Conservation (phyloP, 2,888 invertebrate species). For the Volucella bombylans region DNA sequence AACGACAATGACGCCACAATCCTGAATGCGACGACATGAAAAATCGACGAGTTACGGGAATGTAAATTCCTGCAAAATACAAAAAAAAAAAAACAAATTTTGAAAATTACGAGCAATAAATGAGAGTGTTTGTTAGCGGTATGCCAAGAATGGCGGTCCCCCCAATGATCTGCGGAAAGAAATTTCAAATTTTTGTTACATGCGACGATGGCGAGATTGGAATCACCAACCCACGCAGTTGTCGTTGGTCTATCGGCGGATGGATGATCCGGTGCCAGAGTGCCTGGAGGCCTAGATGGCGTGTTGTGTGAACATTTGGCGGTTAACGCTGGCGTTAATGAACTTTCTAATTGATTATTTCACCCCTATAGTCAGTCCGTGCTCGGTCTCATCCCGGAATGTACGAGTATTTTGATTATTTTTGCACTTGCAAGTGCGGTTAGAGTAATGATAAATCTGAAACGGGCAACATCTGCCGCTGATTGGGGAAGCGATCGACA, state of each 20-base stretch:
- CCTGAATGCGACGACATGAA: slow-evolving; percentile 88
- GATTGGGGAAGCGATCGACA: slow-evolving; percentile 23
- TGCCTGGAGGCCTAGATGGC: too few relatives aligned
- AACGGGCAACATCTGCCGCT: slow-evolving; percentile 42
- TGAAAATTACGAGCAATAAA: slow-evolving; percentile 1
- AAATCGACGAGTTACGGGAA: slow-evolving; percentile 84
- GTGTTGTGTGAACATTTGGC: neutral
- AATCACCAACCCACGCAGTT: slow-evolving; percentile 4
- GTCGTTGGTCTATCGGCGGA: too few relatives aligned
- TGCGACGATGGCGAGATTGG: neutral
- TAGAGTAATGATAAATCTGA: neutral
- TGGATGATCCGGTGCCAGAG: too few relatives aligned
- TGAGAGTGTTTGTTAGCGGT: neutral
- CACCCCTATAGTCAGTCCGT: too few relatives aligned
- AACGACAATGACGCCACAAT: slow-evolving; percentile 85
- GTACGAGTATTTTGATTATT: slow-evolving; percentile 7
- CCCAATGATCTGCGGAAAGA: neutral
- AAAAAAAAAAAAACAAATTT: neutral
- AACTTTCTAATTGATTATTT: slow-evolving; percentile 43
- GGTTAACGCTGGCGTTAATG: slow-evolving; percentile 49
- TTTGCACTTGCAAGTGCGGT: slow-evolving; percentile 27
- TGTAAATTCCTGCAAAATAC: slow-evolving; percentile 84
- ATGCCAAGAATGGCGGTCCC: neutral
- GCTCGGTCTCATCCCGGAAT: slow-evolving; percentile 41
- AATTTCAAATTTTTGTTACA: neutral